Conservation (phyloP, 2,888 invertebrate species). For the Ochropleura leucogaster region DNA sequence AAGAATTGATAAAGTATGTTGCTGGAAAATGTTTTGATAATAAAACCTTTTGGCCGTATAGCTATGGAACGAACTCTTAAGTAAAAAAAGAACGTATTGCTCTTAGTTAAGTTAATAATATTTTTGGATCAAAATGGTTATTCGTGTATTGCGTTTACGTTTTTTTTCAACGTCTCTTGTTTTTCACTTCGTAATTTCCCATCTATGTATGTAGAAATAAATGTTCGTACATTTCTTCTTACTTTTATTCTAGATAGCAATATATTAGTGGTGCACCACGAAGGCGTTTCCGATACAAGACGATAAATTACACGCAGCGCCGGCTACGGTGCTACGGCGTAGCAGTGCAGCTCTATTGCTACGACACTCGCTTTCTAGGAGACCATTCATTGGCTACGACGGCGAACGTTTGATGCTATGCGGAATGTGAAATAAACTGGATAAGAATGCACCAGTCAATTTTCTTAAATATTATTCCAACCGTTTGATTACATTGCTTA, state of each 20-base stretch:
- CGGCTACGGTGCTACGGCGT: constrained; percentile 64
- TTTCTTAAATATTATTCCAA: not conserved
- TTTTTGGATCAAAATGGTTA: not conserved
- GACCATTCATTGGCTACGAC: constrained; percentile 50
- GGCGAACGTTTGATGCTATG: constrained; percentile 34
- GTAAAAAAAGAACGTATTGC: not conserved
- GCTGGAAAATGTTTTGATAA: constrained; percentile 36
- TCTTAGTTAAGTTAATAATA: too few species aligned
- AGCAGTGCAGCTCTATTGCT: constrained; percentile 56
- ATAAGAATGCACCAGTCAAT: constrained; percentile 21
- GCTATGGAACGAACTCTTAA: not conserved
- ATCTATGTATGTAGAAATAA: constrained; percentile 15
- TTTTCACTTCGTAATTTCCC: not conserved
- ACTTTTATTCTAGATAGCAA: constrained; percentile 67
- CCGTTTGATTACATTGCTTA: not conserved
- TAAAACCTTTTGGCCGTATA: constrained; percentile 5
- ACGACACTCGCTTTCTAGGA: constrained; percentile 56
- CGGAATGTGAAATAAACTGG: constrained; percentile 14
- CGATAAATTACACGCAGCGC: constrained; percentile 79
- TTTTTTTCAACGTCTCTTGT: not conserved
- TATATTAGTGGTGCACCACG: constrained; percentile 74
- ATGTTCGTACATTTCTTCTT: constrained; percentile 42
- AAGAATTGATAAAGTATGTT: constrained; percentile 22
- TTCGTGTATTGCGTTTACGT: not conserved
- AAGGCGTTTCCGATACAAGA: constrained; percentile 81